phyloP scores from a whole-genome alignment of 2,797 vertebrate genomes.

The Coreius guichenoti region DNA sequence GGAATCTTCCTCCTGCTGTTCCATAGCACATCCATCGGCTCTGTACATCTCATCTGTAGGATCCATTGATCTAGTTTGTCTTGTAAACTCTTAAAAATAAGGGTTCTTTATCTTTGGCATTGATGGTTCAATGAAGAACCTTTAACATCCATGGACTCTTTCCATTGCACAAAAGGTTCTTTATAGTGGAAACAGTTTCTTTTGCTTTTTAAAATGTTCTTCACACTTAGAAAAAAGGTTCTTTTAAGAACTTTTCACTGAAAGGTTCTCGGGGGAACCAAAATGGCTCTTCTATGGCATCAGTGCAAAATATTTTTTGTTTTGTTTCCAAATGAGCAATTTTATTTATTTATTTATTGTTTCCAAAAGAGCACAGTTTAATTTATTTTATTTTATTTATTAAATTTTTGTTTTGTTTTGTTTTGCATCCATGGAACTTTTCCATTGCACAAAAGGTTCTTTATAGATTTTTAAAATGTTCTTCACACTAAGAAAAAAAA shows the following conservation, averaged over 20 bases:
- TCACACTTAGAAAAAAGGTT: background rate
- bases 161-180: background rate
- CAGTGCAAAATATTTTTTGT: too few species aligned
- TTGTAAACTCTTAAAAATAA: too few species aligned
- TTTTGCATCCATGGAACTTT: too few species aligned
- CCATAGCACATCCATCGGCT: background rate
- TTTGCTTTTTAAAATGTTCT: background rate
- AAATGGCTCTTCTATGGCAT: background rate
- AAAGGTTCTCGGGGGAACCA: background rate
- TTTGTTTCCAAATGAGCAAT: too few species aligned
- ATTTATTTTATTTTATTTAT: too few species aligned
- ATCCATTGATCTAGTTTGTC: background rate
- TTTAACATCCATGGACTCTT: background rate
- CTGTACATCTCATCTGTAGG: background rate
- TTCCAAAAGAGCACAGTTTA: too few species aligned
- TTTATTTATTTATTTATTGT: too few species aligned
- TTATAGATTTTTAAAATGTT: too few species aligned
- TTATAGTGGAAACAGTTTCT: background rate
- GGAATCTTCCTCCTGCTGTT: slow-evolving; percentile 3
- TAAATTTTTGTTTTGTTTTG: too few species aligned
- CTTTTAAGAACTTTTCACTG: too few species aligned
- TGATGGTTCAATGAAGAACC: background rate
- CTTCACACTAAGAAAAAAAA: too few species aligned
- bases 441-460: too few species aligned
- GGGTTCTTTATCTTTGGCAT: background rate